Evolutionary conservation across 2,888 invertebrate species (phyloP).

Genomic region (Eustalomyia histrio): DNA sequence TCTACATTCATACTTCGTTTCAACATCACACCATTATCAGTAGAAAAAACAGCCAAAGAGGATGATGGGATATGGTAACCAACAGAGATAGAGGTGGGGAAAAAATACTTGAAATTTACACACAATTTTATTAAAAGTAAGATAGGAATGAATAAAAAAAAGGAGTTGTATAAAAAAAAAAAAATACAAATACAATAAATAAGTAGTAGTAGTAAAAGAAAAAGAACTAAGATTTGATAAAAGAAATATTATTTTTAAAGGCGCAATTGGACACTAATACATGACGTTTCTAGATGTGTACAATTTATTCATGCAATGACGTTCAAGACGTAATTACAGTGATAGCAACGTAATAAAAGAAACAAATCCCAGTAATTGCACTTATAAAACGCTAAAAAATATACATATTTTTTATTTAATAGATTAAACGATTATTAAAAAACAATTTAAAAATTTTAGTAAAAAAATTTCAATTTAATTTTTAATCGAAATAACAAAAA

Average conservation of each 20-base stretch:
- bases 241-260: background rate
- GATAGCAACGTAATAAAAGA: no score
- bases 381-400: no score
- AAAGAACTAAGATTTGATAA: background rate
- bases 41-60: background rate
- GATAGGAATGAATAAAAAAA: background rate
- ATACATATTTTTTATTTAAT: no score
- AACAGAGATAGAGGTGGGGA: background rate
- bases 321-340: background rate
- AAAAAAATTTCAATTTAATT: background rate
- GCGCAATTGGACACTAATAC: background rate
- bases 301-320: background rate
- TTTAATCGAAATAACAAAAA: background rate
- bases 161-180: background rate
- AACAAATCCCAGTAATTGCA: no score
- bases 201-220: background rate
- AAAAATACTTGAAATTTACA: background rate
- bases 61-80: background rate
- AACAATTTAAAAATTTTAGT: no score
- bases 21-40: background rate
- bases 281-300: background rate
- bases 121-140: background rate
- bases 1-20: slow-evolving; percentile 42
- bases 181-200: background rate
- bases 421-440: no score